Evolutionary conservation across 2,113 vertebrate genomes (phyloP).

Genomic region (Myodes glareolus): DNA sequence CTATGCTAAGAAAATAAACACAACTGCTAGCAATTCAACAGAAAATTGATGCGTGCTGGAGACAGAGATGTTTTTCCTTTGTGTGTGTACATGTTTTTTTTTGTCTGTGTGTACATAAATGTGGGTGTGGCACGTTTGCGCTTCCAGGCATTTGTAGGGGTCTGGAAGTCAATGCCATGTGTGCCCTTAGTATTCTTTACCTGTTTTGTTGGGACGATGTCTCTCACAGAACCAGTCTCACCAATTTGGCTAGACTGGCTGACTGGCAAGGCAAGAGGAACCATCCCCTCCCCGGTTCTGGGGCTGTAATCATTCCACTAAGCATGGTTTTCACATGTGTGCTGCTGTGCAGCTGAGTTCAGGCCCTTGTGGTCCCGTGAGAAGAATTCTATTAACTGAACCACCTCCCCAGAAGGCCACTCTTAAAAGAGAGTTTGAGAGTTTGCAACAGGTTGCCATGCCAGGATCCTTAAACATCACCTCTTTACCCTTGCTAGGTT

Average conservation of each 20-base stretch:
- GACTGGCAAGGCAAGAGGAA: not conserved
- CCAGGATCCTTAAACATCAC: not conserved
- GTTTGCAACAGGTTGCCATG: not conserved
- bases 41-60: not conserved
- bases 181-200: not conserved
- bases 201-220: not conserved
- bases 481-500: not conserved
- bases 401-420: not conserved
- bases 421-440: not conserved
- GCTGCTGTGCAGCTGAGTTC: too few relatives aligned
- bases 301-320: not conserved
- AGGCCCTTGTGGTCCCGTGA: too few relatives aligned
- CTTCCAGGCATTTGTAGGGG: not conserved
- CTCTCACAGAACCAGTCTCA: not conserved
- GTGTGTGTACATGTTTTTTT: not conserved
- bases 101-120: not conserved
- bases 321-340: not conserved
- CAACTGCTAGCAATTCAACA: not conserved
- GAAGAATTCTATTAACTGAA: too few relatives aligned
- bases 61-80: not conserved
- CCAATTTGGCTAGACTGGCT: not conserved
- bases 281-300: not conserved
- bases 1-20: constrained; percentile 10
- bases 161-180: too few relatives aligned
- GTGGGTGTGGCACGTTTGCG: too few relatives aligned